phyloP scores from a whole-genome alignment of 2,113 vertebrate species.

The Dipodomys ordii region DNA sequence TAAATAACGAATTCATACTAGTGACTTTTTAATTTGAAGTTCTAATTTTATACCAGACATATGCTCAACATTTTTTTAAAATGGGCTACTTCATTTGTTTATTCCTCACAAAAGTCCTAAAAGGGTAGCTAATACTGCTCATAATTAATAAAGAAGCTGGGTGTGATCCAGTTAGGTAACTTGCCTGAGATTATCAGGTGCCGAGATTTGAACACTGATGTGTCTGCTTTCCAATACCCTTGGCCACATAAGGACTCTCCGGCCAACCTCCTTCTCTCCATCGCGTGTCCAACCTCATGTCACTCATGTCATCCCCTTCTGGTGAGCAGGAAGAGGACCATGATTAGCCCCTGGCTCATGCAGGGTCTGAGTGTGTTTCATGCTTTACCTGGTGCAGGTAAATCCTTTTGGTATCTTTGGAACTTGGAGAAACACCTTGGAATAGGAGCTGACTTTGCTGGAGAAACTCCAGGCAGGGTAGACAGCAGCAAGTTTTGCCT shows the following conservation, averaged over 20 bases:
- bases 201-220: neutral
- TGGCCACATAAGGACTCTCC: neutral
- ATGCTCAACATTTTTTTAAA: neutral
- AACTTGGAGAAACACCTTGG: neutral
- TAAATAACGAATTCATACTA: neutral
- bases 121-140: neutral
- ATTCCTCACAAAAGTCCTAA: neutral
- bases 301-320: neutral
- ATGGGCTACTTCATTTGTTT: neutral
- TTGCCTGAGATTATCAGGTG: neutral
- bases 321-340: neutral
- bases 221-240: neutral
- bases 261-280: neutral
- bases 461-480: neutral
- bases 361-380: neutral
- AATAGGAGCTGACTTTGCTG: neutral
- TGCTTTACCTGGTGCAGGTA: neutral
- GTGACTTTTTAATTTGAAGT: neutral
- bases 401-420: neutral
- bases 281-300: neutral
- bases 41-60: neutral
- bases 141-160: neutral
- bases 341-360: neutral
- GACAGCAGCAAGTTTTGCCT: neutral
- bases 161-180: neutral